phyloP scores from a whole-genome alignment of 2,797 vertebrate genomes.

The Paratrypauchen microcephalus region DNA sequence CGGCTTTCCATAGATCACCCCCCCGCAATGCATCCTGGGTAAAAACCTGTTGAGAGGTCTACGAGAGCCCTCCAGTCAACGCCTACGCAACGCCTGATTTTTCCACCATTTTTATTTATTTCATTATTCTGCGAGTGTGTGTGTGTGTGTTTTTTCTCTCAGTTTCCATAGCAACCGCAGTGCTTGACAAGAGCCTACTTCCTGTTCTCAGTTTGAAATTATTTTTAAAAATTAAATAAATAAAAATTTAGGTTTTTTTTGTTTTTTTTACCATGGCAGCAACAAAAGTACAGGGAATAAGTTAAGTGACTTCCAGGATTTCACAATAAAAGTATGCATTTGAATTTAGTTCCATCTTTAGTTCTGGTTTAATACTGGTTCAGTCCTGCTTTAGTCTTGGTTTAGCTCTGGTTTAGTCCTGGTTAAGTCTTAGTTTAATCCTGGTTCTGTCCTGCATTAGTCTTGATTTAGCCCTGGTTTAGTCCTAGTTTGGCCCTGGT shows the following conservation, averaged over 20 bases:
- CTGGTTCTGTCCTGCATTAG: background rate
- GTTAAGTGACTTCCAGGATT: background rate
- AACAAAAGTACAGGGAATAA: background rate
- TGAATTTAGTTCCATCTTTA: background rate
- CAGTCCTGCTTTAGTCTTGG: background rate
- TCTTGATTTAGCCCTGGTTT: background rate
- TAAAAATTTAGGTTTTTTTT: background rate
- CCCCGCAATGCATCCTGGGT: background rate
- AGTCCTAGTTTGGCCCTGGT: background rate
- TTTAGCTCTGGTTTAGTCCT: background rate
- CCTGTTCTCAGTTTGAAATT: background rate
- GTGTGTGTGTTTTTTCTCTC: background rate
- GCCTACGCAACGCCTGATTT: background rate
- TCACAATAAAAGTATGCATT: background rate
- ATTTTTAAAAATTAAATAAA: background rate
- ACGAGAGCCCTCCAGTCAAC: background rate
- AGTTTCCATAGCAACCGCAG: background rate
- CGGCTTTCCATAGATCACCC: background rate
- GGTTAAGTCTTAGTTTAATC: background rate
- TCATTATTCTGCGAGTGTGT: background rate
- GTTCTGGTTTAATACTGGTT: background rate
- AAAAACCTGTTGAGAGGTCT: slow-evolving; percentile 5
- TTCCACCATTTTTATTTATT: background rate
- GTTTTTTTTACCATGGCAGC: background rate
- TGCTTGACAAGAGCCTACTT: slow-evolving; percentile 1